Evolutionary conservation across 2,797 vertebrate genomes (phyloP).

Genomic region (Schizothorax lantsangensis): DNA sequence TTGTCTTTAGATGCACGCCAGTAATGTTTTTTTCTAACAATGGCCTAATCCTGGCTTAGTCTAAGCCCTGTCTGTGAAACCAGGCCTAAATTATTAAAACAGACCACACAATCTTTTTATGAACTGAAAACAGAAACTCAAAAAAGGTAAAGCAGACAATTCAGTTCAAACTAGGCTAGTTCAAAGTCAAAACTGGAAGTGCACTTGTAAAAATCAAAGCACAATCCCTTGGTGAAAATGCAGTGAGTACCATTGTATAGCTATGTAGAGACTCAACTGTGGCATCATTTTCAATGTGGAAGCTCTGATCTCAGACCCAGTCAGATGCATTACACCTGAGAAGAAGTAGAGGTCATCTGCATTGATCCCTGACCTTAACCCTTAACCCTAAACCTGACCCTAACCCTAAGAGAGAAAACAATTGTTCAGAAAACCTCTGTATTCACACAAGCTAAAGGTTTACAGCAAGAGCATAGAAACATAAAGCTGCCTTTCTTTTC

Average conservation of each 20-base stretch:
- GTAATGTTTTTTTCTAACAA: too few species aligned
- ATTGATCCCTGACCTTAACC: slow-evolving; percentile 26
- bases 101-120: background rate
- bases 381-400: slow-evolving; percentile 25
- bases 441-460: background rate
- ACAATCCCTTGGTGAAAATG: background rate
- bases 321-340: slow-evolving; percentile 27
- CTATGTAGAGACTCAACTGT: slow-evolving; percentile 11
- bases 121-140: background rate
- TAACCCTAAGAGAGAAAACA: slow-evolving; percentile 19
- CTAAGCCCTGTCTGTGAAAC: too few species aligned
- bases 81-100: background rate
- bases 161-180: background rate
- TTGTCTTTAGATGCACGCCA: too few species aligned
- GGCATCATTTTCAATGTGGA: background rate
- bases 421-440: slow-evolving; percentile 12
- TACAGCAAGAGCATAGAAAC: slow-evolving; percentile 3
- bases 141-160: background rate
- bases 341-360: slow-evolving; percentile 6
- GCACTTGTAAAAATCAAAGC: background rate
- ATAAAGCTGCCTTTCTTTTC: slow-evolving; percentile 42
- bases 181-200: background rate
- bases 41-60: too few species aligned
- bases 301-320: background rate
- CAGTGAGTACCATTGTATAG: background rate